Base-by-base conservation (phyloP, 2,113 vertebrate genomes). In the Theristicus caerulescens region DNA sequence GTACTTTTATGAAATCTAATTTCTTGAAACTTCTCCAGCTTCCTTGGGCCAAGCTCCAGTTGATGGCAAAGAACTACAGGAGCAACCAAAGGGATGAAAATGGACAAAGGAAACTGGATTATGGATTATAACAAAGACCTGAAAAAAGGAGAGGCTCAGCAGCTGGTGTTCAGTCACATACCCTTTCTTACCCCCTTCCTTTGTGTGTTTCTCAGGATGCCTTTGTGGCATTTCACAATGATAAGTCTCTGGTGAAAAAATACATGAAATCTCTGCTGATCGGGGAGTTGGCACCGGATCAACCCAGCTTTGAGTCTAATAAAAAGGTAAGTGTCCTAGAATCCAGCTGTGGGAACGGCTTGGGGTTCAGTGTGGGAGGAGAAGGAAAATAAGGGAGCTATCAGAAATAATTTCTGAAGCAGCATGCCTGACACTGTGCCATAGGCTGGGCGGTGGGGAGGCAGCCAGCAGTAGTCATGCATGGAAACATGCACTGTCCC, bases 271-370 rank as follows among this genome's bases (percentile, higher is more conserved):
- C 97, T 2, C 98, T 99, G 49, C 95, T 98, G 91, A 98, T 98
- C 8, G 98, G 98, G 51, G 98, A 99, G 80, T 89, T 99, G 93
- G 97, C 98, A 54, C 98, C 98, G 1, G 98, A 98, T 64, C 97
- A 98, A 27, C 98, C 98, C 90, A 98, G 97, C 97, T 96, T 97
- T 46, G 98, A 98, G 95, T 94, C 98, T 61, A 97, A 96, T 65
- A 99, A 99, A 96, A 97, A 98, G 58, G 98, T 99, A 93, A 98
- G 98, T 95, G 57, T 29, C 78, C 77, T 46, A 55, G 17, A 70
- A 88, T 66, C 74, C 44, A 29, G 49, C 2, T 1, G 42, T 86
- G 90, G 94, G 85, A 79, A 88, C 25, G 79, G 64, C 71, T 90
- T 4, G 1, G 57, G 47, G 13, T 34, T 82, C 49, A 9, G 34